Evolutionary conservation across 2,888 invertebrate species (phyloP).

Genomic region (Tiliacea citrago): DNA sequence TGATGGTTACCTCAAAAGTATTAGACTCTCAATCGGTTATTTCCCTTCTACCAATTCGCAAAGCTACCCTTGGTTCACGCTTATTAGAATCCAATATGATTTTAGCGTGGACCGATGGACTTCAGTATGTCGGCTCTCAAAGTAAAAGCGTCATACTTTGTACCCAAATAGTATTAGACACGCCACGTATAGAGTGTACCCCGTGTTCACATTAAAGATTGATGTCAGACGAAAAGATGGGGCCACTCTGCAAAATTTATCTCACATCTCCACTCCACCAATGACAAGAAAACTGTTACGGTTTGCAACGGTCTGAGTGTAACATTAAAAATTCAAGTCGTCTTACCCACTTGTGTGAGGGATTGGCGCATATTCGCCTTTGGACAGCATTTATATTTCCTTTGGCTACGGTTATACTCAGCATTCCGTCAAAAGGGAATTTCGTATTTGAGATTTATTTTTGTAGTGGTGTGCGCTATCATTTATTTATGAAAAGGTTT

Average conservation of each 20-base stretch:
- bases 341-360: conserved; percentile 91
- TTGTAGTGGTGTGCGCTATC: conserved; percentile 66
- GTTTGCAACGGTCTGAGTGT: conserved; percentile 91
- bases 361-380: conserved; percentile 89
- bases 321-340: conserved; percentile 90
- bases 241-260: conserved; percentile 91
- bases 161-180: conserved; percentile 86
- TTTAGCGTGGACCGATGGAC: conserved; percentile 62
- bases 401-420: conserved; percentile 84
- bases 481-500: conserved; percentile 64
- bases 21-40: conserved; percentile 57
- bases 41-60: conserved; percentile 10
- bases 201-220: conserved; percentile 89
- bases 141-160: conserved; percentile 81
- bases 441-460: conserved; percentile 72
- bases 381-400: conserved; percentile 91
- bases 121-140: conserved; percentile 65
- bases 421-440: conserved; percentile 79
- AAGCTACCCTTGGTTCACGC: conserved; percentile 40
- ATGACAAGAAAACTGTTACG: conserved; percentile 91
- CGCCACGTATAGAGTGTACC: conserved; percentile 88
- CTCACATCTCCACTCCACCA: conserved; percentile 90
- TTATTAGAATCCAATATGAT: conserved; percentile 65
- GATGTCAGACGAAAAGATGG: conserved; percentile 90
- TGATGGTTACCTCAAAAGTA: conserved; percentile 70